These are phyloP conservation scores for Intellagama lesueurii DNA, from an alignment of 2,797 vertebrate species.

Conservation along the genomic window DNA sequence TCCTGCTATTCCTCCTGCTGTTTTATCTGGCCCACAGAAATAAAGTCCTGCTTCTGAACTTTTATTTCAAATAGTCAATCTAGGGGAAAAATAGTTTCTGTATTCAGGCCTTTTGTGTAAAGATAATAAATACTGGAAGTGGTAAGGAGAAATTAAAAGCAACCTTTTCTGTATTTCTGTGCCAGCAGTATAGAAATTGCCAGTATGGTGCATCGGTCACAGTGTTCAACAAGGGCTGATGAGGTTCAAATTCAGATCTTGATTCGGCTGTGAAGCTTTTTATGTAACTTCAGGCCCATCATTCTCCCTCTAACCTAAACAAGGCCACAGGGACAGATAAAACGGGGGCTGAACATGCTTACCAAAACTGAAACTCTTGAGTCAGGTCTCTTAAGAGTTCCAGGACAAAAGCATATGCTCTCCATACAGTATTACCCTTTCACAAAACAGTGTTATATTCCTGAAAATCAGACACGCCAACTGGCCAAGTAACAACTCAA, in stretches of 20 bases:
- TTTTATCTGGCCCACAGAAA: slow-evolving; percentile 69
- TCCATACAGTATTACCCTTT: too few relatives aligned
- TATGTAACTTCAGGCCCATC: not conserved
- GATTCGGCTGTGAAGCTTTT: not conserved
- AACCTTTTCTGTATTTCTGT: slow-evolving; percentile 29
- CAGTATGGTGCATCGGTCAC: not conserved
- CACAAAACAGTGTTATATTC: too few relatives aligned
- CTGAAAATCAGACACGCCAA: too few relatives aligned
- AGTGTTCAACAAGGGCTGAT: not conserved
- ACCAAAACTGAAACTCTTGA: not conserved
- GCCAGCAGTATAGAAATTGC: not conserved
- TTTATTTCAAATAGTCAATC: slow-evolving; percentile 56
- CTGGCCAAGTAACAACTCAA: too few relatives aligned
- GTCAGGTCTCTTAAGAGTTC: too few relatives aligned
- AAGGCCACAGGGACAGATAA: not conserved
- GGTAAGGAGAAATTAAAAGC: slow-evolving; percentile 31
- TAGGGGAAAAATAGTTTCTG: slow-evolving; percentile 24
- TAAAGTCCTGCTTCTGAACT: slow-evolving; percentile 48
- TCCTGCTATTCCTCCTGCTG: slow-evolving; percentile 67
- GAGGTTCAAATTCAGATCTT: not conserved
- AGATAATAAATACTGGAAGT: slow-evolving; percentile 33
- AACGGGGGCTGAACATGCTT: not conserved
- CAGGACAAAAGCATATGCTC: too few relatives aligned
- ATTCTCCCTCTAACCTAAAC: not conserved
- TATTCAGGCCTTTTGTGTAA: slow-evolving; percentile 35